Conservation (phyloP, 2,797 vertebrate species). For the Syndactyla subalaris region DNA sequence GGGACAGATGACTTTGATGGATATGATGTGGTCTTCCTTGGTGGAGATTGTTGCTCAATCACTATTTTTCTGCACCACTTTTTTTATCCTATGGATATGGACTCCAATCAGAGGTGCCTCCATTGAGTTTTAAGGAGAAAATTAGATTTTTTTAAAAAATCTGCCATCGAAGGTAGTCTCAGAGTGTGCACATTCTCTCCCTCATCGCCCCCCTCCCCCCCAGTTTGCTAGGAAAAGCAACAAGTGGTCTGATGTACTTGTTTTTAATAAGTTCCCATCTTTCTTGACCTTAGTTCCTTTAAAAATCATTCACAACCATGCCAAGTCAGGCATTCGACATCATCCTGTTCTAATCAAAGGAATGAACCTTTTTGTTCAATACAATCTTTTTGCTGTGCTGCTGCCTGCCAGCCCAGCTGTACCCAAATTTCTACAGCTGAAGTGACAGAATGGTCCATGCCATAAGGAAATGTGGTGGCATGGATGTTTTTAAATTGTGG, state of each 20-base stretch:
- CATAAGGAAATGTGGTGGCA: neutral
- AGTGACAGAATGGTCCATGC: neutral
- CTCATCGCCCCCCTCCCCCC: neutral
- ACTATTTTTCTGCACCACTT: neutral
- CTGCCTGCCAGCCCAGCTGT: neutral
- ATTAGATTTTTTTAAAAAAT: neutral
- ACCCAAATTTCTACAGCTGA: neutral
- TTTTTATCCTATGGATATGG: neutral
- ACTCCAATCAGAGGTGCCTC: neutral
- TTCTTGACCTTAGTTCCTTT: neutral
- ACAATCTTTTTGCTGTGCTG: neutral
- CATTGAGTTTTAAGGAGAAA: neutral
- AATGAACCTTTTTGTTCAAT: neutral
- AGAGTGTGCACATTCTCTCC: accelerated
- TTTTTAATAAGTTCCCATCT: neutral
- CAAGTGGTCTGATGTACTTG: neutral
- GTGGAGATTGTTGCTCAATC: neutral
- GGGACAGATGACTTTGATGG: neutral
- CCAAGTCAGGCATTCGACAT: neutral
- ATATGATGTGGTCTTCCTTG: neutral
- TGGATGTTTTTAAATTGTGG: neutral
- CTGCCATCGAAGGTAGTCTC: neutral
- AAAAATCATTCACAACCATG: neutral
- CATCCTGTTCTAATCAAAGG: neutral
- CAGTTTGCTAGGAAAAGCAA: neutral